Conservation (phyloP, 2,797 vertebrate genomes). For the Octomys mimax region DNA sequence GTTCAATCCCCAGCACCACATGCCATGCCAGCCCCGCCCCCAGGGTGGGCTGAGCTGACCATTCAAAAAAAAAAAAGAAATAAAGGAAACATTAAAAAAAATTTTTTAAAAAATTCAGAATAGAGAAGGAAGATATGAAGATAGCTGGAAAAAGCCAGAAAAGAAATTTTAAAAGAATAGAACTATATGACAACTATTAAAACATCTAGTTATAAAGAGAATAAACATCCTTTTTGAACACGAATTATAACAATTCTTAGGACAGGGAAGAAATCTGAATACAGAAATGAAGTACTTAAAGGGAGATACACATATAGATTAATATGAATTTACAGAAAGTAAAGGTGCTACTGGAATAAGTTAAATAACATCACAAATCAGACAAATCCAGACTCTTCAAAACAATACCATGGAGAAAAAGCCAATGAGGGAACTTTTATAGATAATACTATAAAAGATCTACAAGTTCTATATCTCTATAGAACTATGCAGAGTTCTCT, state of each 20-base stretch:
- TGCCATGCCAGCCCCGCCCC: no score
- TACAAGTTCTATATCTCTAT: no score
- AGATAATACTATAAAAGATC: neutral
- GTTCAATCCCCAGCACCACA: no score
- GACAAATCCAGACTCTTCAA: slow-evolving; percentile 35
- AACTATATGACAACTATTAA: neutral
- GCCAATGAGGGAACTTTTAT: neutral
- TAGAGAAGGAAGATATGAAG: neutral
- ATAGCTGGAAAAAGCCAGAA: neutral
- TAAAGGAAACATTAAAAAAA: no score
- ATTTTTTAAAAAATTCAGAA: no score
- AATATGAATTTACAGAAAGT: slow-evolving; percentile 56
- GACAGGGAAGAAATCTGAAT: slow-evolving; percentile 51
- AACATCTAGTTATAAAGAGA: neutral
- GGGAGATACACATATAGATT: neutral
- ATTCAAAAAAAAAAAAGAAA: no score
- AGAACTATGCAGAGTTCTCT: neutral
- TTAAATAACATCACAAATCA: slow-evolving; percentile 10
- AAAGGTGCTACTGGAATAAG: slow-evolving; percentile 10
- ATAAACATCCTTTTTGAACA: neutral
- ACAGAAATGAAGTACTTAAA: slow-evolving; percentile 20
- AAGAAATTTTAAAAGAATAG: neutral
- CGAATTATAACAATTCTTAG: slow-evolving; percentile 42
- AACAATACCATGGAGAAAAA: neutral
- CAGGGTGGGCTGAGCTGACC: no score